Conservation (phyloP, 2,888 invertebrate species). For the Limnephilus lunatus region DNA sequence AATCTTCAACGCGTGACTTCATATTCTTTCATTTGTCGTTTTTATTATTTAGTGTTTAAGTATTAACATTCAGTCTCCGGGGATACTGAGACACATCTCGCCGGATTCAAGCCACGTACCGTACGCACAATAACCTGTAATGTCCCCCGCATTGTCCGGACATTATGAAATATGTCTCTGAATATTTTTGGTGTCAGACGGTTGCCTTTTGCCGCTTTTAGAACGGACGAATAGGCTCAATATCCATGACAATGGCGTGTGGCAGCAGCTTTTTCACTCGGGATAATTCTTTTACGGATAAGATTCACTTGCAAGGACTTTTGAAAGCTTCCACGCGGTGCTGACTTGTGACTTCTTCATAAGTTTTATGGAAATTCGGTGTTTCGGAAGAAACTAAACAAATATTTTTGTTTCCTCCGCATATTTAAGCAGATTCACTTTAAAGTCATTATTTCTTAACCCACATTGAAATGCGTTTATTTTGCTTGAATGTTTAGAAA, state of each 20-base stretch:
- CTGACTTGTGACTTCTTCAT: slow-evolving; percentile 54
- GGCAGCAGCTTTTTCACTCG: slow-evolving; percentile 58
- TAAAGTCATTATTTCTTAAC: no score
- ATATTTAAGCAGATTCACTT: no score
- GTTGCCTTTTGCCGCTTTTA: slow-evolving; percentile 46
- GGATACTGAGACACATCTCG: slow-evolving; percentile 9
- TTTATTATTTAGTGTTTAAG: slow-evolving; percentile 9
- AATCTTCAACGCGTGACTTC: slow-evolving; percentile 49
- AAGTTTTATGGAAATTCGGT: slow-evolving; percentile 6
- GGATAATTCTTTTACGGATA: slow-evolving; percentile 53
- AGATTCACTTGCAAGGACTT: slow-evolving; percentile 40
- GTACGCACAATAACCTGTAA: slow-evolving; percentile 48
- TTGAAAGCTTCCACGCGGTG: slow-evolving; percentile 37
- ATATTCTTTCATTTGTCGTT: slow-evolving; percentile 42
- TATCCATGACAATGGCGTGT: slow-evolving; percentile 62
- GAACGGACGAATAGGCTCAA: slow-evolving; percentile 51
- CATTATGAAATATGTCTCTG: slow-evolving; percentile 53
- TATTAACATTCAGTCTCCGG: slow-evolving; percentile 35
- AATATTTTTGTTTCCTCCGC: neutral
- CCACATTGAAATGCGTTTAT: no score
- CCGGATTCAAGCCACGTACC: slow-evolving; percentile 57
- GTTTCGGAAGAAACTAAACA: neutral
- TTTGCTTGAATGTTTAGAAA: no score
- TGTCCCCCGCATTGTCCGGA: slow-evolving; percentile 53
- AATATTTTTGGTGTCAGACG: slow-evolving; percentile 57